Conservation (phyloP, 2,113 vertebrate species). For the Thunnus maccoyii region DNA sequence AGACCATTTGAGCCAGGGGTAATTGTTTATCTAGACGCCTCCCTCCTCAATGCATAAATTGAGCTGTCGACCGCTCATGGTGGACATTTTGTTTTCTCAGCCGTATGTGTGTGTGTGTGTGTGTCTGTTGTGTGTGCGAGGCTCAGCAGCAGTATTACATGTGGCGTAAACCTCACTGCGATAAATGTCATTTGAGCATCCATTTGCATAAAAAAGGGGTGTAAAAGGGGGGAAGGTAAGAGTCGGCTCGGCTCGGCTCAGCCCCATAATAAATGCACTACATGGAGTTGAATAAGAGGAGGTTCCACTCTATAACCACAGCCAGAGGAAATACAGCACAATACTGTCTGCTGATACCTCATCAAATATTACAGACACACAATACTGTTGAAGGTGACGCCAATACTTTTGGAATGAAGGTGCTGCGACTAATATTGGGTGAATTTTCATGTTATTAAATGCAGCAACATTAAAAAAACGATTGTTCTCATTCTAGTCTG, state of each 20-base stretch:
- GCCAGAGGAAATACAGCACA: conserved; percentile 3
- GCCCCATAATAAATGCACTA: conserved; percentile 64
- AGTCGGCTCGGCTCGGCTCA: conserved; percentile 35
- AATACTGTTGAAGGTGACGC: background rate
- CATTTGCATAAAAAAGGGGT: conserved; percentile 81
- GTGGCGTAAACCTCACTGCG: conserved; percentile 61
- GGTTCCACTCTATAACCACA: conserved; percentile 10
- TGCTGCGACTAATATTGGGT: background rate
- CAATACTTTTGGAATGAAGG: background rate
- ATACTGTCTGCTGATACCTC: background rate
- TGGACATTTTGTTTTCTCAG: conserved; percentile 83
- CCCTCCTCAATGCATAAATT: conserved; percentile 77
- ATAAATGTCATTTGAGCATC: conserved; percentile 79
- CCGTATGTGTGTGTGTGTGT: conserved; percentile 1
- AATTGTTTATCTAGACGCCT: conserved; percentile 81
- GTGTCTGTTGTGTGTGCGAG: conserved; percentile 20
- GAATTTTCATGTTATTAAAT: background rate
- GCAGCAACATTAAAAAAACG: background rate
- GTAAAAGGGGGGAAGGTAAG: conserved; percentile 32
- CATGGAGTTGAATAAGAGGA: conserved; percentile 51
- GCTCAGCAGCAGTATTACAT: conserved; percentile 43
- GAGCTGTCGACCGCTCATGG: conserved; percentile 71
- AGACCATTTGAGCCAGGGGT: conserved; percentile 73
- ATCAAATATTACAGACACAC: background rate
- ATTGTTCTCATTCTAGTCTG: no score